Base-by-base conservation (phyloP, 2,888 invertebrate species). In the Euplagia quadripunctaria region DNA sequence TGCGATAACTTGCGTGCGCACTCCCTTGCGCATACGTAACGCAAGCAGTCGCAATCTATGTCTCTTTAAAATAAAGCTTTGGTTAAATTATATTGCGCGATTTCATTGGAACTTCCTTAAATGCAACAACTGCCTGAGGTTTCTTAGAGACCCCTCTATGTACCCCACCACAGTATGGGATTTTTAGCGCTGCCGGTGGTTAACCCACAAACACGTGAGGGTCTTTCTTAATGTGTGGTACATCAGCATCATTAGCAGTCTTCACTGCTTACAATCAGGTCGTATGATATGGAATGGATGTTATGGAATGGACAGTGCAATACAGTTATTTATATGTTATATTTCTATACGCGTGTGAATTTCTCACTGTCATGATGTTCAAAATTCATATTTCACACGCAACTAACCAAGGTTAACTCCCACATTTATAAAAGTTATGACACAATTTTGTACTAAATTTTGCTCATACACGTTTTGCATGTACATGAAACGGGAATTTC, bases 341-440 rank as follows among this genome's bases (percentile, higher is more conserved):
- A 71, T 72, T 81, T 82, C 75, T 75, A 55, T 68, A 64, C 46
- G 63, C 72, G 61, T 77, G 70, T 70, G 70, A 73, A 66, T 80
- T 78, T 69, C 71, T 78, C 71, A 65, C 70, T 73, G 64, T 76
- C 79, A 76, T 76, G 75, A 73, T 73, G 73, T 79, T 67, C 71
- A 63, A 51, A 74, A 84, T 80, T 70, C 42, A 63, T 80, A 76
- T 83, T 73, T 79, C 70, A 71, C 85, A 83, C 82, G 82, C 78
- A 78, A 71, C 71, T 66, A 66, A 71, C 69, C 74, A 73, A 85
- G 82, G 79, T 78, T 81, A 52, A 74, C 77, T 75, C 78, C 79
- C 84, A 69, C 76, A 16, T 66, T 71, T 43, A 70, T 80, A 64
- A 66, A 74, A 76, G 31, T 68, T 68, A 41, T 71, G 71, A 68